Evolutionary conservation across 2,113 vertebrate genomes (phyloP).

Genomic region (Zosterops lateralis): DNA sequence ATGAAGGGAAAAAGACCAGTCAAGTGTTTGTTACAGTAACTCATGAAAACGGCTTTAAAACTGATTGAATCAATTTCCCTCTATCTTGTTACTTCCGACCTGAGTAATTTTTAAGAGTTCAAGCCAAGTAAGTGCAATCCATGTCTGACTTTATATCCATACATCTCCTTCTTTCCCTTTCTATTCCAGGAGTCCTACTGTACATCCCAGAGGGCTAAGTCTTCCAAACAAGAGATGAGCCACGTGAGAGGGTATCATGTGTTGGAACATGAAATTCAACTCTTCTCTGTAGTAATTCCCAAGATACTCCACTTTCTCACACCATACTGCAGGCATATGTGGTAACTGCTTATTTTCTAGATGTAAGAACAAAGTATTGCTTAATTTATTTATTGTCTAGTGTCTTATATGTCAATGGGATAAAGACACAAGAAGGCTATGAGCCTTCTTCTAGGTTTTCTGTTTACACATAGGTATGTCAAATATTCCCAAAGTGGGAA

Average conservation of each 20-base stretch:
- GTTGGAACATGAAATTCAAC: background rate
- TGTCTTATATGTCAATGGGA: background rate
- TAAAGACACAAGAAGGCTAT: background rate
- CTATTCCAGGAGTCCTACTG: background rate
- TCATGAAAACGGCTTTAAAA: conserved; percentile 39
- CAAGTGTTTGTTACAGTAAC: conserved; percentile 8
- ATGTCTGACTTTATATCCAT: background rate
- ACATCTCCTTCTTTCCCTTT: background rate
- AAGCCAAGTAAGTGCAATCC: background rate
- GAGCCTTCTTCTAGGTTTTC: background rate
- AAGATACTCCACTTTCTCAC: background rate
- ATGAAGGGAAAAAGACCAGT: background rate
- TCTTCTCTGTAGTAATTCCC: background rate
- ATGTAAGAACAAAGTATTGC: conserved; percentile 10
- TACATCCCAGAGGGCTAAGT: background rate
- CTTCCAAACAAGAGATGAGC: background rate
- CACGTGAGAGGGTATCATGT: background rate
- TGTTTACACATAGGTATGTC: background rate
- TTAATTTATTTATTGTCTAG: conserved; percentile 14
- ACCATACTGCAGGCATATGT: background rate
- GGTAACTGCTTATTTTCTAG: conserved; percentile 17
- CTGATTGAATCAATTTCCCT: conserved; percentile 14
- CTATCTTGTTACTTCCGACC: conserved; percentile 38
- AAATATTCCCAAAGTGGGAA: background rate
- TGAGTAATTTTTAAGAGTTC: conserved; percentile 20